Evolutionary conservation across 30 jellyfish, hydroid and myxozoan genomes (phyloP).

Genomic region (Cassiopea andromeda): DNA sequence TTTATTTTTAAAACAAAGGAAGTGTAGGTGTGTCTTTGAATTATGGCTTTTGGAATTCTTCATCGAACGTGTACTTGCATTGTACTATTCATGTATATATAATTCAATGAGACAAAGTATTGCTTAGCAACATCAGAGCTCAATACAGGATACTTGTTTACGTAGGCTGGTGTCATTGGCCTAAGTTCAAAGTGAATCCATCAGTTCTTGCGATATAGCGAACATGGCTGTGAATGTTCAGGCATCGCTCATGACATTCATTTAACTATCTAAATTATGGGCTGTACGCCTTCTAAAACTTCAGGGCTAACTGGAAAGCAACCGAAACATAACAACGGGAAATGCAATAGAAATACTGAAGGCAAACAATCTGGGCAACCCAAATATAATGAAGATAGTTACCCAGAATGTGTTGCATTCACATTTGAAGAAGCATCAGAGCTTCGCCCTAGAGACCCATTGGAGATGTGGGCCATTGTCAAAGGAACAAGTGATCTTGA

Average conservation of each 20-base stretch:
- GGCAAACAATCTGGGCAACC: not conserved
- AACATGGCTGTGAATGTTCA: not conserved
- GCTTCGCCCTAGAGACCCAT: constrained; percentile 78
- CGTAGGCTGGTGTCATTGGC: too few relatives aligned
- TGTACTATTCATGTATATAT: too few relatives aligned
- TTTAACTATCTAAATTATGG: not conserved
- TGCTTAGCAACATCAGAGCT: too few relatives aligned
- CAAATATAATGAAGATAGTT: not conserved
- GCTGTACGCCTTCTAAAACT: constrained; percentile 35
- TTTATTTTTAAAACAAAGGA: too few relatives aligned
- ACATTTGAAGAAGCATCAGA: constrained; percentile 83
- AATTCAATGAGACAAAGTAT: too few relatives aligned
- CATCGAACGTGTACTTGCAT: too few relatives aligned
- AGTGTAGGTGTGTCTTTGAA: too few relatives aligned
- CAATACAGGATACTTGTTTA: too few relatives aligned
- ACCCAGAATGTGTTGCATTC: not conserved
- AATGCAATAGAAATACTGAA: not conserved
- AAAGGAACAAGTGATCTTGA: constrained; percentile 77
- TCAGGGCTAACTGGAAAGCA: not conserved
- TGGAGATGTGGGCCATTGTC: constrained; percentile 98
- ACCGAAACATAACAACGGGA: not conserved
- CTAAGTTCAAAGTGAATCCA: too few relatives aligned
- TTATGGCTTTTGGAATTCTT: too few relatives aligned
- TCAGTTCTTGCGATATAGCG: too few relatives aligned
- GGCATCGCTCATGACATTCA: not conserved